Evolutionary conservation across 35 echinoderm and acorn worm species (phyloP).

Genomic region (Antedon bifida): DNA sequence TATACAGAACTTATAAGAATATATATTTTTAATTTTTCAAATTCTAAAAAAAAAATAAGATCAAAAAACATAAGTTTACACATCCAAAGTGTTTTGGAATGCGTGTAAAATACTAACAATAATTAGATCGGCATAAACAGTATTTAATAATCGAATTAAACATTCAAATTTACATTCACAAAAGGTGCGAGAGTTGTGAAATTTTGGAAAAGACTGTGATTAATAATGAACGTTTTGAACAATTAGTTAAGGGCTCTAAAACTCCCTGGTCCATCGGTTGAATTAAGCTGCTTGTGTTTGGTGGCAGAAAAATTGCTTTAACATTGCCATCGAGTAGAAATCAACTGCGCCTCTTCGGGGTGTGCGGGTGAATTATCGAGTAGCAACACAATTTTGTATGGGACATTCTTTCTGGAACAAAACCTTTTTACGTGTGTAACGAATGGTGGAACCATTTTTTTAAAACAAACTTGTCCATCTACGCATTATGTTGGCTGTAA

Average conservation of each 20-base stretch:
- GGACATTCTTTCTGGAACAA: neutral
- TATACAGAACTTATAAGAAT: too few species aligned
- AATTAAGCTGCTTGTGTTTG: neutral
- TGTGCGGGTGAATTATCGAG: constrained; percentile 13
- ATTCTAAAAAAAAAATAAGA: too few species aligned
- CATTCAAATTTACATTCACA: too few species aligned
- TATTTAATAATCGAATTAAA: too few species aligned
- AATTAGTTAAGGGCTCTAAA: neutral
- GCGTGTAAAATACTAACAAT: too few species aligned
- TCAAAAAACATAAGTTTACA: too few species aligned
- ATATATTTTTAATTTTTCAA: too few species aligned
- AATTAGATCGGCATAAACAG: too few species aligned
- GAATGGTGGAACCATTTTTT: neutral
- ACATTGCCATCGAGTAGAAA: constrained; percentile 9
- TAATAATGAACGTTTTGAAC: too few species aligned
- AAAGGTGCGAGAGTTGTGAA: too few species aligned
- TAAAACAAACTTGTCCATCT: neutral
- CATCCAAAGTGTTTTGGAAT: too few species aligned
- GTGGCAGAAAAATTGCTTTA: constrained; percentile 1
- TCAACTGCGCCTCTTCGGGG: neutral
- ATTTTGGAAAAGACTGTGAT: too few species aligned
- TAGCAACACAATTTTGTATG: constrained; percentile 6
- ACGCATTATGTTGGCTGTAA: neutral
- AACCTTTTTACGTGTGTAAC: neutral
- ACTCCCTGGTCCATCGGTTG: constrained; percentile 24